Evolutionary conservation across 2,888 invertebrate species (phyloP), one percentile per base, ranked within the genome.

Genomic region (Cantharis nigra): DNA sequence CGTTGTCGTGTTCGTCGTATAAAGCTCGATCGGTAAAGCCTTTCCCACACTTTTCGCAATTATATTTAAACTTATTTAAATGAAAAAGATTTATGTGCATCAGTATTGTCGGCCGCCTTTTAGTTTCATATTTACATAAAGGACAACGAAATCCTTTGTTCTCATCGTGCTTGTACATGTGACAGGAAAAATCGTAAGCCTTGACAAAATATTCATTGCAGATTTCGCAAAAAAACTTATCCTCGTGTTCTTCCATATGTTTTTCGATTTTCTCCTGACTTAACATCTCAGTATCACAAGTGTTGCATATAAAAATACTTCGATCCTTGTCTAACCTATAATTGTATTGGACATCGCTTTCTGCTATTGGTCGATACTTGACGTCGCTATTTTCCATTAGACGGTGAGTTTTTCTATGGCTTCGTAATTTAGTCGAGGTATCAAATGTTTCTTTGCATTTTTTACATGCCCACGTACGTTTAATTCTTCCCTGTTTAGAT

Each of bases 1-100:
- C 90, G 83, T 91, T 91, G 82, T 89, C 89, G 84, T 92, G 91
- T 78, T 91, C 91, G 82, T 89, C 89, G 75, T 90, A 90, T 81
- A 90, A 88, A 63, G 89, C 89, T 67, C 88, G 87, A 82, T 90
- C 90, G 86, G 90, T 90, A 79, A 91, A 91, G 14, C 91, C 91
- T 84, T 91, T 91, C 74, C 89, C 89, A 83, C 91, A 91, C 9
- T 89, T 88, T 70, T 89, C 89, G 83, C 91, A 91, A 76, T 89
- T 88, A 84, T 90, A 91, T 75, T 89, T 89, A 79, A 89, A 88
- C 70, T 87, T 86, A 28, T 85, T 84, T 16, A 86, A 82, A 76
- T 88, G 88, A 16, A 83, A 84, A n/a, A 83, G 82, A 72, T 87
- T 86, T 5, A 87, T 83, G 78, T 88, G 87, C 2, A 83, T 83